A percentile compares a stretch with the other conserved stretches of the same genome.
phyloP scores from a whole-genome alignment of 2,113 vertebrate genomes.

The Erythrocercus mccallii region DNA sequence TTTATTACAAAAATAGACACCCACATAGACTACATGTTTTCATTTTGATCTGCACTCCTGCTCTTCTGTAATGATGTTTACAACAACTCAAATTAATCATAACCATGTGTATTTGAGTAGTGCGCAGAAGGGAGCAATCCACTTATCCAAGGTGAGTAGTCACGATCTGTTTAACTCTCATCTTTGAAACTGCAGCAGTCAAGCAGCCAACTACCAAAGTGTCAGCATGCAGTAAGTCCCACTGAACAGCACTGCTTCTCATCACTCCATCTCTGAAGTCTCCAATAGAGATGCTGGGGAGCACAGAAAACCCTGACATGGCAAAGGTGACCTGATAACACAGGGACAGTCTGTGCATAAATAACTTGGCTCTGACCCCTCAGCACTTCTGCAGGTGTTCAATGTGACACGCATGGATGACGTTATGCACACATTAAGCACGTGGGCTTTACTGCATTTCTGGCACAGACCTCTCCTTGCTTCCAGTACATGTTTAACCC shows the following conservation, averaged over 20 bases:
- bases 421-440: background rate
- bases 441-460: background rate
- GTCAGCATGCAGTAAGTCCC: background rate
- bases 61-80: conserved; percentile 1
- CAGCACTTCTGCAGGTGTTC: background rate
- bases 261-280: background rate
- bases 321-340: background rate
- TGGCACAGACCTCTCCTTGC: background rate
- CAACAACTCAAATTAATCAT: conserved; percentile 3
- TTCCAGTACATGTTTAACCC: background rate
- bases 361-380: background rate
- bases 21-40: background rate
- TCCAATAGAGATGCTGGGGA: background rate
- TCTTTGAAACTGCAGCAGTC: background rate
- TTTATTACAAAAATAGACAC: conserved; percentile 8
- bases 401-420: background rate
- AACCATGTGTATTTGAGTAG: background rate
- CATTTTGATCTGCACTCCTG: background rate
- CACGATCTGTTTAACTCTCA: background rate
- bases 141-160: background rate
- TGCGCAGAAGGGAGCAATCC: background rate
- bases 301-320: background rate
- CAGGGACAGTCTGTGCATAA: background rate
- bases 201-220: background rate
- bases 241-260: background rate